Percentiles rank a stretch among this genome's conserved stretches.
These are phyloP conservation scores for Seira musarum DNA, from an alignment of 2,888 invertebrate genomes.

Conservation along the genomic window DNA sequence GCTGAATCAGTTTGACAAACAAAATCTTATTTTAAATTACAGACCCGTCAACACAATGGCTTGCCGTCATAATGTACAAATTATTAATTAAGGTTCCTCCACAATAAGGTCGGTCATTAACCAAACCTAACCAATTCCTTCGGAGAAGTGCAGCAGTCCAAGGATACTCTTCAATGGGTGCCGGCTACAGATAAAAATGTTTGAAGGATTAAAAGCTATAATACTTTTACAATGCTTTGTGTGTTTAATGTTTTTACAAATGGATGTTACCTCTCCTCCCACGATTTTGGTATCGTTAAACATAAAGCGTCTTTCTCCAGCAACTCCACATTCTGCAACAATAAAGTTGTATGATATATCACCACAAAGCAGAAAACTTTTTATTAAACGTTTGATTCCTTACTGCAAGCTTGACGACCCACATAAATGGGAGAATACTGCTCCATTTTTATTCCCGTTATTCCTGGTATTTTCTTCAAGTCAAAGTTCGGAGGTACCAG, in stretches of 20 bases:
- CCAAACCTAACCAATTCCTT: conserved; percentile 62
- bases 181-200: conserved; percentile 36
- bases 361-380: not conserved
- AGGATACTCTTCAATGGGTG: conserved; percentile 65
- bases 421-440: conserved; percentile 37
- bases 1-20: no score
- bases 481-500: conserved; percentile 57
- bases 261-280: conserved; percentile 48
- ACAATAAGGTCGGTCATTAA: conserved; percentile 52
- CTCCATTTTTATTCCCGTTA: conserved; percentile 37
- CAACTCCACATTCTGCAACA: conserved; percentile 51
- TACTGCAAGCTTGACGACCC: conserved; percentile 59
- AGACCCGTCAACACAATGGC: conserved; percentile 68
- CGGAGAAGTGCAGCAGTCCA: conserved; percentile 63
- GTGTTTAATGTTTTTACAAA: not conserved
- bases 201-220: not conserved
- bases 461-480: conserved; percentile 41
- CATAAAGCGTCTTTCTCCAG: conserved; percentile 38
- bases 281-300: conserved; percentile 60
- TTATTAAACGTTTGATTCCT: not conserved
- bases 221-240: conserved; percentile 1
- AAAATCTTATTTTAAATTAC: not conserved
- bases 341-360: not conserved
- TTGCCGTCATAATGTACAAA: conserved; percentile 59
- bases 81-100: conserved; percentile 62